phyloP scores from a whole-genome alignment of 2,888 invertebrate genomes.

The Agrochola macilenta region DNA sequence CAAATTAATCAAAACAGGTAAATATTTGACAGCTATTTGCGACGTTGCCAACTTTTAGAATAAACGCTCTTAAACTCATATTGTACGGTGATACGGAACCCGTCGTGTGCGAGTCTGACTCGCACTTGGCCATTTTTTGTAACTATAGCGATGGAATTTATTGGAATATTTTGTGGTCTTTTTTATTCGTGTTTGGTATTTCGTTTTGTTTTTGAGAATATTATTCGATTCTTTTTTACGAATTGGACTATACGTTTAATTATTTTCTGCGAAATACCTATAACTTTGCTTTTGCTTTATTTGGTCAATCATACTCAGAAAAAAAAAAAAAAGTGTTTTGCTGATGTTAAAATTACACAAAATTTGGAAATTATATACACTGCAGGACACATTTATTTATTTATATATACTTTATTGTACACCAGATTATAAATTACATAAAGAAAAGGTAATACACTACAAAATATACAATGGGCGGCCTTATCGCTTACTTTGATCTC shows the following conservation, averaged over 20 bases:
- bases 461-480: too few relatives aligned
- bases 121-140: slow-evolving; percentile 32
- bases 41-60: too few relatives aligned
- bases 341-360: background rate
- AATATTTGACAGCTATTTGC: too few relatives aligned
- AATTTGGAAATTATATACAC: too few relatives aligned
- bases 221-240: slow-evolving; percentile 6
- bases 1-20: too few relatives aligned
- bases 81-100: background rate
- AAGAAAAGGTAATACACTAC: too few relatives aligned
- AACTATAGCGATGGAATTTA: slow-evolving; percentile 47
- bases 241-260: background rate
- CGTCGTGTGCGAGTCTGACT: background rate
- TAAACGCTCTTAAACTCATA: too few relatives aligned
- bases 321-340: too few relatives aligned
- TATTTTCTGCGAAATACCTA: background rate
- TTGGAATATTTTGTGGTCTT: slow-evolving; percentile 46
- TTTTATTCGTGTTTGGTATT: slow-evolving; percentile 24
- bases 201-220: slow-evolving; percentile 14
- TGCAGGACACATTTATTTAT: too few relatives aligned
- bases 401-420: too few relatives aligned
- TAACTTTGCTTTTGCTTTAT: background rate
- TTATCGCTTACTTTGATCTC: too few relatives aligned
- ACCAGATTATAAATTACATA: too few relatives aligned
- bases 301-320: background rate